These are phyloP conservation scores for Spheniscus humboldti DNA, from an alignment of 2,797 vertebrate species.

Conservation along the genomic window DNA sequence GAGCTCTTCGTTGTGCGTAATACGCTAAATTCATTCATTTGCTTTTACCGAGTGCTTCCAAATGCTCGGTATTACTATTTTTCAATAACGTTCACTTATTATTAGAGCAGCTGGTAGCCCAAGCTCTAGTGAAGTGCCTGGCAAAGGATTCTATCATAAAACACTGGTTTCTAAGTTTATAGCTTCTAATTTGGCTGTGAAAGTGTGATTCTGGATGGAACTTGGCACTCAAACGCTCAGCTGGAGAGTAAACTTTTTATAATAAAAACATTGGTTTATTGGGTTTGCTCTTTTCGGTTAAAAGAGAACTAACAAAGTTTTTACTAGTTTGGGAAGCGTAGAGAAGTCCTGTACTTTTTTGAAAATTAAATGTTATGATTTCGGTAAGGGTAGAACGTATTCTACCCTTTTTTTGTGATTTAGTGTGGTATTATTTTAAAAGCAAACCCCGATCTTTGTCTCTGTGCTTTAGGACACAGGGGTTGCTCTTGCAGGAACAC, in stretches of 20 bases:
- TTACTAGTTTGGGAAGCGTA: not conserved
- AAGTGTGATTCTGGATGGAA: slow-evolving; percentile 34
- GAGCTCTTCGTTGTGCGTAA: not conserved
- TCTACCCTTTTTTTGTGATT: not conserved
- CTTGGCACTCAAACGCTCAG: slow-evolving; percentile 20
- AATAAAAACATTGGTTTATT: slow-evolving; percentile 24
- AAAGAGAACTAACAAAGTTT: slow-evolving; percentile 22
- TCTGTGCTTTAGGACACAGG: not conserved
- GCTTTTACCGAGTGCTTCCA: slow-evolving; percentile 2
- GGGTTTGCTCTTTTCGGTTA: slow-evolving; percentile 41
- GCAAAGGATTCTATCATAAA: slow-evolving; percentile 29
- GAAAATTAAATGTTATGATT: not conserved
- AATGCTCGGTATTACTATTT: slow-evolving; percentile 32
- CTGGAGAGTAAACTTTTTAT: slow-evolving; percentile 48
- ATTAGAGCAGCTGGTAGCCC: slow-evolving; percentile 30
- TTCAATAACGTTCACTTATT: slow-evolving; percentile 40
- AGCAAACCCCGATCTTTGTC: not conserved
- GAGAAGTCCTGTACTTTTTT: not conserved
- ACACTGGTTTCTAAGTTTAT: slow-evolving; percentile 58
- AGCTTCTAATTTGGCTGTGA: slow-evolving; percentile 60
- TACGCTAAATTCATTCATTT: not conserved
- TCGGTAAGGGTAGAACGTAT: not conserved
- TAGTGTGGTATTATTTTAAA: not conserved
- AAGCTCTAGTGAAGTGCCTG: slow-evolving; percentile 31
- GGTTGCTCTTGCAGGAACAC: not conserved